Base-by-base conservation (phyloP, 2,113 vertebrate species). In the Thalassoma bifasciatum region DNA sequence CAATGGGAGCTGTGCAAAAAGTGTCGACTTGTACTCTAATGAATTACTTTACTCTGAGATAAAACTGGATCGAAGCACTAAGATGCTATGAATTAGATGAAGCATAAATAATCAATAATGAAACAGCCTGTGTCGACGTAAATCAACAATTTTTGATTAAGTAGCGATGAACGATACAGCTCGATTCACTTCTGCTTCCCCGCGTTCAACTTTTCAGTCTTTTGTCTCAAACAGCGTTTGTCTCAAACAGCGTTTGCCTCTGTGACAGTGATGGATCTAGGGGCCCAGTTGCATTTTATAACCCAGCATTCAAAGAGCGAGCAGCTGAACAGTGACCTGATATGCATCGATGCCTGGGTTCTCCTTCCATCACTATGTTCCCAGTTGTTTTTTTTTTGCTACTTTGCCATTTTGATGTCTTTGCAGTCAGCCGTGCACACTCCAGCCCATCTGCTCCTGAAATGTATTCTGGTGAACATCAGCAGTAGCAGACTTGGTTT, bases 401-500 rank as follows among this genome's bases (percentile, higher is more conserved):
- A 66, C 38, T 59, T 77, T 59, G 57, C 47, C 38, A 9, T 78
- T 62, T 56, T 22, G 52, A 75, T 76, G 65, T 60, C 24, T 75
- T 44, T 76, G 42, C 62, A 23, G 81, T 73, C 65, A 59, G 40
- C 58, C 10, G 0, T 51, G 40, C 44, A 40, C 14, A 26, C 30
- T 10, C 8, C 52, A n/a, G 34, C 54, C 61, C 44, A 57, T 22
- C 10, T 1, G 24, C 44, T 17, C 64, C 40, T 49, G 23, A 9
- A 65, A 50, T 81, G 72, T 26, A 46, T 73, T 53, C 70, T 51
- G 13, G 13, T 62, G 11, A 79, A 75, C 50, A 19, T 89, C 84
- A 85, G 66, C 82, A 71, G 56, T 64, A 74, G 79, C 79, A 83
- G 53, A 88, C 89, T 74, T 84, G 75, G 72, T 66, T 26, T 77